Base-by-base conservation (phyloP, 2,797 vertebrate genomes). In the Rhinichthys osculus region DNA sequence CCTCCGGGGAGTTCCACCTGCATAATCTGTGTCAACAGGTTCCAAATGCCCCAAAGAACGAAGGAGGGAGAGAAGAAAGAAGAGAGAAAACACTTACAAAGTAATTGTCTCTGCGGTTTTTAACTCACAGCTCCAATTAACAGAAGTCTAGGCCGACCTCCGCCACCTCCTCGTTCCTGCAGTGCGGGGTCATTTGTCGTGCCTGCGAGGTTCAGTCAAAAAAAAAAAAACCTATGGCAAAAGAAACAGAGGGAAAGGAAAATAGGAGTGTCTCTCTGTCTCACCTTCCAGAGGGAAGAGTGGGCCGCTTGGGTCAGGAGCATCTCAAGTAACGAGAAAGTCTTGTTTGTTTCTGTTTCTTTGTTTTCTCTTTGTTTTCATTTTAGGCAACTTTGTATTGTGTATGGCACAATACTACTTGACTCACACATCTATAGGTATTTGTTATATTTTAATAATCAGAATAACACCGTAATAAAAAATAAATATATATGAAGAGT, bases 1-100 rank as follows among this genome's bases (percentile, higher is more conserved):
- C 95, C 94, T 91, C 88, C 89, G 91, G 94, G 93, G 93, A 92
- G 93, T 91, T 92, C 91, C 93, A 96, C 95, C 95, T 95, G 94
- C 94, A 92, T 95, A 95, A 95, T 96, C 94, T 95, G 93, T 94
- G 95, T 95, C 95, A 95, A 95, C 95, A 96, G 95, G 95, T 95
- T 95, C 94, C 93, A 96, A 94, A 93, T 93, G 90, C 93, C 93
- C 93, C 91, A 69, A 79, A 93, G 93, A 93, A 93, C 91, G 90
- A 92, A 90, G 92, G 88, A 92, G 93, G 93, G 92, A 94, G 88
- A 94, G 88, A 90, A 90, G 90, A 94, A 94, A 92, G 93, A 89
- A 94, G 87, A 89, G 86, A 91, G 89, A 77, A 92, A 93, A 94
- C 91, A 94, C 93, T 93, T 93, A 92, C 87, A 86, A 93, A 95